These are phyloP conservation scores for Clepsis dumicolana DNA, from an alignment of 2,888 invertebrate species.

Conservation along the genomic window DNA sequence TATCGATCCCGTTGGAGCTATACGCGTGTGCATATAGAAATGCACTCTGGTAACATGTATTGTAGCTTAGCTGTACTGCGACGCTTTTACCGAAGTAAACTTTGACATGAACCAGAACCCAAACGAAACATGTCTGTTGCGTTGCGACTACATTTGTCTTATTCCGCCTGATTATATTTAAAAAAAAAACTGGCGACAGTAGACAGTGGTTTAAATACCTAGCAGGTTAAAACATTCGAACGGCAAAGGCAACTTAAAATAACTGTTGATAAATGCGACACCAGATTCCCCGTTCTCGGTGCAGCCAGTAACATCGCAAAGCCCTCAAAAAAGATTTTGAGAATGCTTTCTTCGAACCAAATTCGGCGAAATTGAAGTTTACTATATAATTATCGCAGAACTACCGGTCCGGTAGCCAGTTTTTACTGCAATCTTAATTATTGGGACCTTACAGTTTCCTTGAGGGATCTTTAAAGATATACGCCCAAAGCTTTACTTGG, in stretches of 20 bases:
- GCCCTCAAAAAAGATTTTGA: background rate
- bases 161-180: too few relatives aligned
- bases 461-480: constrained; percentile 2
- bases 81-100: background rate
- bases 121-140: too few relatives aligned
- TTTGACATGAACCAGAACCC: too few relatives aligned
- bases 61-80: background rate
- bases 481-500: background rate
- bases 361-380: background rate
- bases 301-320: background rate
- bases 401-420: background rate
- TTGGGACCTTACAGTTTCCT: background rate
- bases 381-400: background rate
- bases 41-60: background rate
- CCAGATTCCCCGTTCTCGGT: background rate
- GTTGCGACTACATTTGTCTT: too few relatives aligned
- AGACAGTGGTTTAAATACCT: too few relatives aligned
- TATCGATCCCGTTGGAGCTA: constrained; percentile 23
- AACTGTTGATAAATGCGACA: background rate
- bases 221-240: too few relatives aligned
- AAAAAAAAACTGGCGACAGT: too few relatives aligned
- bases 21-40: constrained; percentile 20
- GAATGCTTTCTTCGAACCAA: constrained; percentile 3
- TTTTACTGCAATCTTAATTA: constrained; percentile 8
- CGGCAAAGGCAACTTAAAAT: background rate